A percentile compares a stretch with the other conserved stretches of the same genome.
Evolutionary conservation across 2,888 invertebrate species (phyloP).

Genomic region (Cataglyphis rosenhaueri): DNA sequence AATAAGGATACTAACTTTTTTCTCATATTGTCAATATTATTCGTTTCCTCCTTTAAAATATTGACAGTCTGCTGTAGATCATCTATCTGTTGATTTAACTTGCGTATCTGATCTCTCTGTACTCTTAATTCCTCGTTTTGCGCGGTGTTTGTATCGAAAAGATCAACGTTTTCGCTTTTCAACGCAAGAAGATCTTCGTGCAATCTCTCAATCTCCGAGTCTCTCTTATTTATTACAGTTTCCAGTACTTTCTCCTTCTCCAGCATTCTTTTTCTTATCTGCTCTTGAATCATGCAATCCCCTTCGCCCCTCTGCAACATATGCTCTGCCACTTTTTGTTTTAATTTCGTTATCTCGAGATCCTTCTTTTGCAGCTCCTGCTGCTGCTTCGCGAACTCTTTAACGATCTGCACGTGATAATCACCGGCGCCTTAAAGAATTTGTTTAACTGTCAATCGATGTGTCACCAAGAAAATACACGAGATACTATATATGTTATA

Average conservation of each 20-base stretch:
- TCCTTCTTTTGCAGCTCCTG: conserved; percentile 68
- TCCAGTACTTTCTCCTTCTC: conserved; percentile 51
- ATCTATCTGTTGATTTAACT: conserved; percentile 62
- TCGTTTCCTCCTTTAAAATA: conserved; percentile 48
- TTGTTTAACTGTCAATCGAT: not conserved
- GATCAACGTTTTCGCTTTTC: conserved; percentile 53
- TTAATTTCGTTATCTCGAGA: conserved; percentile 68
- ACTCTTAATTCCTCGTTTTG: conserved; percentile 42
- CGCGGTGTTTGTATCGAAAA: conserved; percentile 48
- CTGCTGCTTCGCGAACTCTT: conserved; percentile 71
- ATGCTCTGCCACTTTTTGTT: conserved; percentile 60
- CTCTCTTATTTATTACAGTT: conserved; percentile 48
- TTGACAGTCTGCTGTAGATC: conserved; percentile 55
- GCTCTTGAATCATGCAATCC: conserved; percentile 52
- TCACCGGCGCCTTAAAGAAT: conserved; percentile 71
- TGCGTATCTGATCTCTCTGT: conserved; percentile 55
- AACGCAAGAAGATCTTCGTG: conserved; percentile 18
- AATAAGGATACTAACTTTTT: conserved; percentile 61
- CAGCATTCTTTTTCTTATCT: conserved; percentile 8
- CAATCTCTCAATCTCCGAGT: conserved; percentile 43
- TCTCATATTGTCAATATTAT: conserved; percentile 63
- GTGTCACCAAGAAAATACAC: not conserved
- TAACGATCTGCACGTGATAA: conserved; percentile 61
- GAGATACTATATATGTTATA: conserved; percentile 52
- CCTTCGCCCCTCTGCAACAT: conserved; percentile 60